Evolutionary conservation across 2,888 invertebrate species (phyloP), one percentile per base, ranked within the genome.

Genomic region (Nasonia oneida): DNA sequence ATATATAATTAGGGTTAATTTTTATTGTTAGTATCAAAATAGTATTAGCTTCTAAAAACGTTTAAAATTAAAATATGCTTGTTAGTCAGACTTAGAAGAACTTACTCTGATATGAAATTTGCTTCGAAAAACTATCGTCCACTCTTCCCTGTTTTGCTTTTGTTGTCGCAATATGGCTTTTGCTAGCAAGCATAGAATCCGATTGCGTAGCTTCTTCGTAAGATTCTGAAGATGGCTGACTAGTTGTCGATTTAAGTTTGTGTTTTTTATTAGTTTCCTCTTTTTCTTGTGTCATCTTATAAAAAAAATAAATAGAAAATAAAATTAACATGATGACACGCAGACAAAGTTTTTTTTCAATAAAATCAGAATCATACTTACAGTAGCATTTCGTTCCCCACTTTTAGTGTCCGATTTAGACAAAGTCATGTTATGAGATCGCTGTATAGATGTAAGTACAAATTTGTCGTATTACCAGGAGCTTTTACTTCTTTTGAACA

Each of bases 391-490:
- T 15, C 12, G 18, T 15, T 29, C 5, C 33, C 37, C 37, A 33
- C 23, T 23, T 70, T 29, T 14, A 1, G 37, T 15, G 6, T 70
- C 37, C 14, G 70, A 15, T 70, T 70, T 70, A 3, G 70, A 29
- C 37, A 70, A 33, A 15, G 10, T 37, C 33, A 70, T 70, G 18
- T 39, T 80, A 42, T 80, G 80, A 39, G 39, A 42, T 80, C 80
- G 10, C 18, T 47, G 67, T 23, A 80, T 23, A 80, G 50, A 70
- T 80, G 80, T 70, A 42, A 37, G 39, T 18, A 47, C 23, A 80
- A 39, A 42, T 80, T 80, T 5, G 50, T 70, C n/a, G 80, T 71
- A 70, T 39, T 67, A 14, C 80, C 80, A 42, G 42, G 37, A 2
- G 70, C 67, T 78, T 78, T 29, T 39, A 78, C 37, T 29, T 70